These are phyloP conservation scores for Cheilinus undulatus DNA, from an alignment of 2,113 vertebrate genomes.

Conservation along the genomic window DNA sequence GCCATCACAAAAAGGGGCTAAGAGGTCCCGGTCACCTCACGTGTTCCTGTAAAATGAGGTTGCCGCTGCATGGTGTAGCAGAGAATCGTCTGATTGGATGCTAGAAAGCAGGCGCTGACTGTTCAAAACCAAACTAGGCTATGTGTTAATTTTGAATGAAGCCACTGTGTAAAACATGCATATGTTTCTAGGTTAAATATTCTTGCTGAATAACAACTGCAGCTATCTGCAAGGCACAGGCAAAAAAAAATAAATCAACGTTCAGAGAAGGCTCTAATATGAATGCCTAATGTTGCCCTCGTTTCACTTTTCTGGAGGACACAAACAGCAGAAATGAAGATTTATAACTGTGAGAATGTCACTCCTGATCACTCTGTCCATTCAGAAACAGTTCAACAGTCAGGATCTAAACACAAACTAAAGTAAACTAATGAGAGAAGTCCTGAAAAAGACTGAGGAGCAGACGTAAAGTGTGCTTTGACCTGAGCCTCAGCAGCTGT, in stretches of 20 bases:
- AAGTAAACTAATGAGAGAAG: neutral
- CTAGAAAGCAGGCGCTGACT: constrained; percentile 4
- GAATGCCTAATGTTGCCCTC: neutral
- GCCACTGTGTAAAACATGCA: constrained; percentile 1
- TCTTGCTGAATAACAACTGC: constrained; percentile 2
- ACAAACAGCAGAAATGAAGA: neutral
- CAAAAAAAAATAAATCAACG: neutral
- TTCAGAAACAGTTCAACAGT: too few species aligned
- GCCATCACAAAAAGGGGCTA: neutral
- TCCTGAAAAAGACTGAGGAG: neutral
- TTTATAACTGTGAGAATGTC: neutral
- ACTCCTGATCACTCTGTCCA: neutral
- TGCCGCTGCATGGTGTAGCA: neutral
- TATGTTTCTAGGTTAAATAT: neutral
- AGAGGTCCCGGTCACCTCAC: neutral
- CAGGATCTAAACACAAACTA: neutral
- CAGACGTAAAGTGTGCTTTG: constrained; percentile 7
- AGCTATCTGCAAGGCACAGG: neutral
- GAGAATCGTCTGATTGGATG: neutral
- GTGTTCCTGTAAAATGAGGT: neutral
- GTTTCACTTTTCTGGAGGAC: neutral
- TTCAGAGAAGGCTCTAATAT: neutral
- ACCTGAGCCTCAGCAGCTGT: constrained; percentile 20
- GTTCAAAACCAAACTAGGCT: constrained; percentile 4
- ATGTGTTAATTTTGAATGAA: constrained; percentile 14